These are phyloP conservation scores for Artibeus lituratus DNA, from an alignment of 2,797 vertebrate species.

Conservation along the genomic window DNA sequence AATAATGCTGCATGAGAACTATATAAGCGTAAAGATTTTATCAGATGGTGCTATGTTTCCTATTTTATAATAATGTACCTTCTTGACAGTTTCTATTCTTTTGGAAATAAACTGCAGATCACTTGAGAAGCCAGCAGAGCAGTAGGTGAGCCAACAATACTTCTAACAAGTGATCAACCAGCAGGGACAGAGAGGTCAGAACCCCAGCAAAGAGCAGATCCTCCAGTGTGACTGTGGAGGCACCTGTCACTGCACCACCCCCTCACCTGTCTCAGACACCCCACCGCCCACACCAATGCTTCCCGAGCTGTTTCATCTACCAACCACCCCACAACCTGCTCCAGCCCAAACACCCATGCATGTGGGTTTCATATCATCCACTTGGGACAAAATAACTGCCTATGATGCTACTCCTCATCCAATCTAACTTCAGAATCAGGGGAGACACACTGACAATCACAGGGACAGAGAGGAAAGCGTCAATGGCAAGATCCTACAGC, in stretches of 20 bases:
- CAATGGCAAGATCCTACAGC: background rate
- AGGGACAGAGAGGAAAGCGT: background rate
- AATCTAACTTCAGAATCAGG: background rate
- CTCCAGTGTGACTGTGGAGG: background rate
- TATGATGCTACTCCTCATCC: background rate
- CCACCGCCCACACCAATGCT: background rate
- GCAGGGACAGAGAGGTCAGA: background rate
- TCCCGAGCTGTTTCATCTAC: background rate
- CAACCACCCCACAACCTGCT: background rate
- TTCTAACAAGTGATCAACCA: background rate
- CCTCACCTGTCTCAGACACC: background rate
- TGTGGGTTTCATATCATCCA: background rate
- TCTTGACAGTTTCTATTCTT: background rate
- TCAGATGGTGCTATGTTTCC: background rate
- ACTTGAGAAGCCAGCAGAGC: background rate
- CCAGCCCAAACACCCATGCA: background rate
- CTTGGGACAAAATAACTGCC: background rate
- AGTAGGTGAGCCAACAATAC: background rate
- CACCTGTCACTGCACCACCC: background rate
- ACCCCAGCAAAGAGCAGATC: background rate
- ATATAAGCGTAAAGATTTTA: background rate
- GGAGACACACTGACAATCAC: background rate
- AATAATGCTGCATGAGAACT: background rate
- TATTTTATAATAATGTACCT: background rate
- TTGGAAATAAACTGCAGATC: background rate